These are phyloP conservation scores for Apocrypta bakeri DNA, from an alignment of 1,140 invertebrate genomes.

Conservation along the genomic window DNA sequence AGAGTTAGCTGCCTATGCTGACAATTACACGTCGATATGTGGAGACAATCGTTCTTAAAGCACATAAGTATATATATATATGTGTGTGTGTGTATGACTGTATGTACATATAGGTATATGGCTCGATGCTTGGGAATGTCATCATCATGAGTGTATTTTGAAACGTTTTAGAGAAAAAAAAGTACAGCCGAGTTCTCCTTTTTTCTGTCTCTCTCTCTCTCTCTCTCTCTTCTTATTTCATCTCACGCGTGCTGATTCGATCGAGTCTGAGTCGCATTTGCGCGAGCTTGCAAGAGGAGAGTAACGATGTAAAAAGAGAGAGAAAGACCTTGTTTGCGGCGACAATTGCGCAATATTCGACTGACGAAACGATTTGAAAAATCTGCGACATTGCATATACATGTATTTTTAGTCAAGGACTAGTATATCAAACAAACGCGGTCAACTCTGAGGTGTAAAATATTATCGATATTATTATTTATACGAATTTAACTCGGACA, in stretches of 20 bases:
- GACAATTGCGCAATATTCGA: conserved; percentile 33
- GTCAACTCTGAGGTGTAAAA: neutral
- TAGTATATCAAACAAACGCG: conserved; percentile 10
- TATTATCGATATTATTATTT: too few relatives aligned
- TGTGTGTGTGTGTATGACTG: too few relatives aligned
- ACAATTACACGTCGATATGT: conserved; percentile 7
- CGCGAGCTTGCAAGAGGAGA: conserved; percentile 23
- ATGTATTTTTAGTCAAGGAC: conserved; percentile 28
- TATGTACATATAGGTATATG: neutral
- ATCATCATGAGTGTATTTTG: neutral
- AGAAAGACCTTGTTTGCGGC: conserved; percentile 37
- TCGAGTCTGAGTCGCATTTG: neutral
- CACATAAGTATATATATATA: too few relatives aligned
- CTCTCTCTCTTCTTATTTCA: neutral
- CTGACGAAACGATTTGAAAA: conserved; percentile 47
- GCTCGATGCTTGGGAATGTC: neutral
- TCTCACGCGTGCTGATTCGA: conserved; percentile 15
- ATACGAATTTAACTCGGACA: too few relatives aligned
- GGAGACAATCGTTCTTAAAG: neutral
- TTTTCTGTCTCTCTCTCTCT: neutral
- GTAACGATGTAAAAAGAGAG: neutral
- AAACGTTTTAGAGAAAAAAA: too few relatives aligned
- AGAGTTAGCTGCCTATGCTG: neutral
- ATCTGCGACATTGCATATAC: conserved; percentile 31
- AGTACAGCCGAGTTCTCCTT: neutral